Base-by-base conservation (phyloP, 2,113 vertebrate species). In the Trinectes maculatus region DNA sequence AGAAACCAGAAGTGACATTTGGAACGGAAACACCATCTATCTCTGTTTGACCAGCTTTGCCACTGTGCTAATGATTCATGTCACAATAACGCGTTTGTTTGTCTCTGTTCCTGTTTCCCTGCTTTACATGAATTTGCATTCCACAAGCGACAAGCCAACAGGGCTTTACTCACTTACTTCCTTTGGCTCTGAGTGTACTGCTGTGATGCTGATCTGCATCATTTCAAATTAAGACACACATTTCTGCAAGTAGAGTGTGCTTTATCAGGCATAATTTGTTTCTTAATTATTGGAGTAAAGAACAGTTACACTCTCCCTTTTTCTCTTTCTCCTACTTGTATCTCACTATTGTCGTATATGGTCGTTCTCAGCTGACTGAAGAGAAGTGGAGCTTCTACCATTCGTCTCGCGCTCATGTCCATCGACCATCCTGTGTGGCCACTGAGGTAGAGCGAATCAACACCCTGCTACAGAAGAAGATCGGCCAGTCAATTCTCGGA, bases 331-430 rank as follows among this genome's bases (percentile, higher is more conserved):
- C 59, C 10, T 21, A 19, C 9, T 1, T 28, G 3, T 46, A 3
- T 49, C 9, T 58, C 8, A n/a, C n/a, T n/a, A n/a, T n/a, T n/a
- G n/a, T 2, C 33, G 3, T 21, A 3, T 18, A 2, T 39, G 36
- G 37, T 47, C 53, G 5, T 64, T 0, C 28, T 5, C 87, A 98
- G 95, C 71, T 96, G 83, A 94, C 92, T 0, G 95, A 98, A 68
- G 97, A 97, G 71, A 98, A 95, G 59, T 98, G 95, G 96, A 96
- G 91, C 86, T 94, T 96, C 78, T 94, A 92, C 86, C 97, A 97
- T 48, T 90, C 96, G 3, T 93, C 96, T 33, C 94, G 96, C 43
- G 87, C 95, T 59, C 94, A 99, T 29, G 56, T 96, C 61, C 96
- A 98, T 56, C 91, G 96, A 46, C 84, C 98, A 0, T 98, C 98